phyloP scores from a whole-genome alignment of 2,797 vertebrate species.

The Xiphorhynchus erythropygius region DNA sequence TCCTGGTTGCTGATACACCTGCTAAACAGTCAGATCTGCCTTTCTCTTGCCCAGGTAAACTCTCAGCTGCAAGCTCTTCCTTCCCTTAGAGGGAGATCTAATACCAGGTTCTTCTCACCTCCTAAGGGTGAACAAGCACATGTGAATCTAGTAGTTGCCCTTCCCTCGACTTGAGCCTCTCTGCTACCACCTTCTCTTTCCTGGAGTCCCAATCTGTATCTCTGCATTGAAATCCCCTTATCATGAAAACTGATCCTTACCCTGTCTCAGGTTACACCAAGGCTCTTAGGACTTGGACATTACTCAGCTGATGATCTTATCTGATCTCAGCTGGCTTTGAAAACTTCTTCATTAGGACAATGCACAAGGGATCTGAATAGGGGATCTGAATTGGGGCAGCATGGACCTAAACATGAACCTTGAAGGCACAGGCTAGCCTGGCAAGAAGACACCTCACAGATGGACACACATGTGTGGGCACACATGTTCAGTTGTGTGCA shows the following conservation, averaged over 20 bases:
- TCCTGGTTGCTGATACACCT: background rate
- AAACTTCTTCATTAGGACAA: background rate
- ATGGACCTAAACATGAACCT: background rate
- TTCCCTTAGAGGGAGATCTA: background rate
- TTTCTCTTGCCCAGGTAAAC: background rate
- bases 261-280: background rate
- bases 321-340: background rate
- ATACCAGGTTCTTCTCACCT: background rate
- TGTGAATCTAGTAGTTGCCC: background rate
- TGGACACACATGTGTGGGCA: accelerated
- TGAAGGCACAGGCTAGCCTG: background rate
- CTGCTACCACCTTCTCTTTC: background rate
- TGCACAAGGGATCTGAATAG: background rate
- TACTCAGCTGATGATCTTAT: background rate
- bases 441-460: background rate
- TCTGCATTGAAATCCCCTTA: background rate
- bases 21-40: too few species aligned
- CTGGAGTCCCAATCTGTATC: background rate
- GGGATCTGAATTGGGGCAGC: background rate
- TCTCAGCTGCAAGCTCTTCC: background rate
- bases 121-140: background rate
- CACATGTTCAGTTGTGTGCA: accelerated
- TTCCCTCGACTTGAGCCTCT: background rate
- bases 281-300: background rate
- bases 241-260: background rate